Conservation (phyloP, 2,888 invertebrate genomes). For the Keiferia lycopersicella region DNA sequence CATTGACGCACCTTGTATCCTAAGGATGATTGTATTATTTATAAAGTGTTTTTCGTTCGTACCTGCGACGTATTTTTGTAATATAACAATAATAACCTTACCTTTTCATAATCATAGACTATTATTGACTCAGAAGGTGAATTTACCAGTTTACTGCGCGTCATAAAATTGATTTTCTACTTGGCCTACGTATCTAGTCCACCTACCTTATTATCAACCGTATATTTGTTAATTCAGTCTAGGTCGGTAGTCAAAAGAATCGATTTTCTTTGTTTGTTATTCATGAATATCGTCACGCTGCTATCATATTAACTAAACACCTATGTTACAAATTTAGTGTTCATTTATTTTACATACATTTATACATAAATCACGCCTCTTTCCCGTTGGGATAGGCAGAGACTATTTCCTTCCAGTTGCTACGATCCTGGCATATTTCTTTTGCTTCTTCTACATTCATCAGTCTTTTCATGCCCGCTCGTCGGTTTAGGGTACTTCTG, state of each 20-base stretch:
- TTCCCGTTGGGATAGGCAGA: no score
- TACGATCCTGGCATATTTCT: no score
- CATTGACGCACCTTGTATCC: neutral
- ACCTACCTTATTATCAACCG: slow-evolving; percentile 1
- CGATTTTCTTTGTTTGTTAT: slow-evolving; percentile 22
- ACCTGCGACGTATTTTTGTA: neutral
- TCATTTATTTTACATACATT: slow-evolving; percentile 2
- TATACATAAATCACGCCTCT: no score
- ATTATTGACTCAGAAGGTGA: slow-evolving; percentile 7
- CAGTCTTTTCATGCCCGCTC: no score
- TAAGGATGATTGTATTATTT: neutral
- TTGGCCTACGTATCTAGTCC: neutral
- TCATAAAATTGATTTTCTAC: slow-evolving; percentile 1
- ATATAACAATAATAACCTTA: neutral
- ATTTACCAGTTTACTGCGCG: neutral
- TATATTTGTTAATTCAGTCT: neutral
- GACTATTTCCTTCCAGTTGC: no score
- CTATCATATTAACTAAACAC: slow-evolving; percentile 15
- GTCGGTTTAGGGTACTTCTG: no score
- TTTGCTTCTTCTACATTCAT: no score
- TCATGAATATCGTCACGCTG: slow-evolving; percentile 17
- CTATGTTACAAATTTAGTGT: neutral
- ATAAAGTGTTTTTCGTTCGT: neutral
- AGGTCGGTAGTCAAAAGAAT: neutral
- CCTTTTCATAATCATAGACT: neutral